A percentile compares a stretch with the other conserved stretches of the same genome.
phyloP scores from a whole-genome alignment of 2,113 vertebrate species.

The Ptilonorhynchus violaceus region DNA sequence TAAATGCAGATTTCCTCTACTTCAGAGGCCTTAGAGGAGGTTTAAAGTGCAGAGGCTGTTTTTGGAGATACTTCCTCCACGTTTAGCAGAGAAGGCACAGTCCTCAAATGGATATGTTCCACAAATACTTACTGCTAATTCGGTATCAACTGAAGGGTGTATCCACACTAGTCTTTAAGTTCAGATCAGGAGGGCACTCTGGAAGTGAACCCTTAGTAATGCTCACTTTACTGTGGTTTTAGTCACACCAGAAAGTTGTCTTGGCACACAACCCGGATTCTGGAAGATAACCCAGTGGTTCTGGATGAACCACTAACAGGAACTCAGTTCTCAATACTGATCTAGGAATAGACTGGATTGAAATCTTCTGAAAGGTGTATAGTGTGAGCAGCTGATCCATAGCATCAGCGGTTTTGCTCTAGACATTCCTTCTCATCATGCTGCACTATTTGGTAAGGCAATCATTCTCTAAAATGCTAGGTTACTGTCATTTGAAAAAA shows the following conservation, averaged over 20 bases:
- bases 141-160: not conserved
- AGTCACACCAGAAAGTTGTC: not conserved
- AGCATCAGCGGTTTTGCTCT: not conserved
- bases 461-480: not conserved
- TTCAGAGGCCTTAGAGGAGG: not conserved
- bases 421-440: not conserved
- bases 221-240: not conserved
- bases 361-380: not conserved
- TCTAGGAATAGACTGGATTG: not conserved
- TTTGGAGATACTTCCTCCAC: not conserved
- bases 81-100: not conserved
- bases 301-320: not conserved
- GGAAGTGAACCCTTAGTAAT: not conserved
- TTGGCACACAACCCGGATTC: not conserved
- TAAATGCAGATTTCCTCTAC: not conserved
- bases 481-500: not conserved
- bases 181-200: not conserved
- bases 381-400: not conserved
- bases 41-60: not conserved
- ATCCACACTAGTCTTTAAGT: not conserved
- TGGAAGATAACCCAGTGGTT: not conserved
- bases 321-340: not conserved
- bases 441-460: not conserved
- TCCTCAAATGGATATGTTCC: fast-evolving
- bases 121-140: not conserved